A percentile compares a stretch with the other conserved stretches of the same genome.
Evolutionary conservation across 2,113 vertebrate genomes (phyloP).

Genomic region (Ceuthmochares aereus): DNA sequence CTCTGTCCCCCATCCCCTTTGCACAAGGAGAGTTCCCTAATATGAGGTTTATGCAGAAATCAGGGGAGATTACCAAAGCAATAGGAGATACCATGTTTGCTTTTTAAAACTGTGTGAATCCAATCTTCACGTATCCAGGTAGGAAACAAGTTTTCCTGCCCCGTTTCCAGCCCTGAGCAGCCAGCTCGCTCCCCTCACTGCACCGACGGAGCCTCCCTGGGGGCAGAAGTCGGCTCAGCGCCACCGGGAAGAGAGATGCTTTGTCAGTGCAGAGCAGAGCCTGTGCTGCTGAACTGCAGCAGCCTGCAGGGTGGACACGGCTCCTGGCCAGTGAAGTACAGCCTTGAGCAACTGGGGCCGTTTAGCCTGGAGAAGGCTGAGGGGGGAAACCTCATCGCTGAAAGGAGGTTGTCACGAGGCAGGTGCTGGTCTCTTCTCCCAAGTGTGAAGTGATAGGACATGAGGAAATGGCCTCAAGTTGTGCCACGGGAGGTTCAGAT

Average conservation of each 20-base stretch:
- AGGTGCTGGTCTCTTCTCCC: too few relatives aligned
- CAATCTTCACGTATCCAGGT: accelerated
- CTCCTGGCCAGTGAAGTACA: neutral
- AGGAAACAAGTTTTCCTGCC: neutral
- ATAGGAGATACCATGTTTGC: neutral
- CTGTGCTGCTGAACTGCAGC: neutral
- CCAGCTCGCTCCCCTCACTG: neutral
- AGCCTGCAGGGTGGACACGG: neutral
- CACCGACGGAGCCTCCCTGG: neutral
- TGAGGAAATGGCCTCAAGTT: too few relatives aligned
- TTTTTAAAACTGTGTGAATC: neutral
- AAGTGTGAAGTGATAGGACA: too few relatives aligned
- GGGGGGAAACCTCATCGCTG: too few relatives aligned
- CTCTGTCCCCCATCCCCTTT: neutral
- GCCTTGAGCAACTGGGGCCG: neutral
- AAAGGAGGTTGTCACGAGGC: too few relatives aligned
- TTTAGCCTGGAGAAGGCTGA: too few relatives aligned
- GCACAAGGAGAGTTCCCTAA: neutral
- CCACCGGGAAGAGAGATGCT: accelerated
- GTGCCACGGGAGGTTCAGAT: too few relatives aligned
- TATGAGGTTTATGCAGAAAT: neutral
- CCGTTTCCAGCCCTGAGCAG: neutral
- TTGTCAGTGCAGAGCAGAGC: neutral
- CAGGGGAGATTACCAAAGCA: neutral
- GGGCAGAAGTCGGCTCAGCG: neutral